Evolutionary conservation across 2,113 vertebrate genomes (phyloP), one percentile per base, ranked within the genome.

Genomic region (Phycodurus eques): DNA sequence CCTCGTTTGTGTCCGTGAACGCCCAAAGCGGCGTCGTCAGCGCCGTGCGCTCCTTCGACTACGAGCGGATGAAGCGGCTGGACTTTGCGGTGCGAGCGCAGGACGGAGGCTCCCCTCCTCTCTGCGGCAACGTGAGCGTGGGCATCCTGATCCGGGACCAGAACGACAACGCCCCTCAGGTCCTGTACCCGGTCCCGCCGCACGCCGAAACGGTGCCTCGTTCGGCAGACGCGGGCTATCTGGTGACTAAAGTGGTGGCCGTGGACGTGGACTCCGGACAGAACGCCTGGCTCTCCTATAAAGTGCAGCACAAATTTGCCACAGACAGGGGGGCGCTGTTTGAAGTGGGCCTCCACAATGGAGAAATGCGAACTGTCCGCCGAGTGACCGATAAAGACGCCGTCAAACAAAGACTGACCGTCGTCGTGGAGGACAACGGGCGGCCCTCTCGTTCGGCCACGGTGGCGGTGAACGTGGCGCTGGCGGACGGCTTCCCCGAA

Each of bases 11-110:
- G 1, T 83, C 87, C 15, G 83, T 61, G 7, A 92, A 92, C 43
- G 85, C 88, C 0, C 91, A 94, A 43, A 92, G 5, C 8, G 92
- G 92, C 11, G 64, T 86, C 1, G 44, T 85, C 54, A 84, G 65
- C 1, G 27, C 72, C 17, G 42, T 91, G n/a, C 79, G 77, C 2
- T 8, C 77, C 0, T 91, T 94, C 70, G 92, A 95, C 67, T 81
- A 92, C 9, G 88, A 91, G 31, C 85, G 87, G 54, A 71, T 89
- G 0, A 87, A 89, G 51, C 9, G 71, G 13, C 17, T 88, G 5
- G 12, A 44, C 39, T 66, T 87, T 1, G 9, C 47, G 0, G 70
- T 88, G 4, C 74, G 73, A 67, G 84, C 76, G 0, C 78, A 74
- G 22, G 84, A 84, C 43, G 76, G 74, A 11, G 84, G 81, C 20